phyloP scores from a whole-genome alignment of 2,888 invertebrate genomes.

The Dryomyza anilis region DNA sequence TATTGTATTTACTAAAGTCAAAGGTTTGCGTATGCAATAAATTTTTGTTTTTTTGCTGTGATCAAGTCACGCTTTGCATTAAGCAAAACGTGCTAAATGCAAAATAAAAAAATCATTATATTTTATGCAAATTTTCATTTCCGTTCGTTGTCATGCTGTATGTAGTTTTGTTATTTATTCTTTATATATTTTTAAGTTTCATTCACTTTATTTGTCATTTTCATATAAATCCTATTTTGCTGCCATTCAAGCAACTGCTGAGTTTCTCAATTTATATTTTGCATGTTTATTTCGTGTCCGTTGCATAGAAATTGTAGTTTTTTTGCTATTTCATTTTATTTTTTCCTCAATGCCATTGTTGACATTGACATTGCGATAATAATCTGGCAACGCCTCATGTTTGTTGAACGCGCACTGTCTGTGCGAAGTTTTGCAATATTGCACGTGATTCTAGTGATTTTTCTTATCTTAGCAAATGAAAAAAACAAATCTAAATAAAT shows the following conservation, averaged over 20 bases:
- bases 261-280: constrained; percentile 9
- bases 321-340: background rate
- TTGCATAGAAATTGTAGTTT: constrained; percentile 13
- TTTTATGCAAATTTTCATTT: constrained; percentile 7
- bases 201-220: background rate
- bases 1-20: background rate
- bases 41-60: constrained; percentile 31
- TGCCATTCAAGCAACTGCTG: background rate
- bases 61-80: constrained; percentile 22
- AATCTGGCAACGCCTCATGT: constrained; percentile 17
- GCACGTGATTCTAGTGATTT: constrained; percentile 7
- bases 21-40: no score
- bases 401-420: background rate
- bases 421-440: constrained; percentile 1
- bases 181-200: background rate
- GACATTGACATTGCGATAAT: constrained; percentile 36
- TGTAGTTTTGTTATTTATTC: background rate
- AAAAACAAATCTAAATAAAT: no score
- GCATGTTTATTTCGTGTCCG: constrained; percentile 14
- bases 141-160: constrained; percentile 1
- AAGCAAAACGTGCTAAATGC: constrained; percentile 47
- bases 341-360: constrained; percentile 15
- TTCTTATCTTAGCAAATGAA: constrained; percentile 1
- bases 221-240: background rate
- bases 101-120: constrained; percentile 37